Conservation (phyloP, 2,797 vertebrate genomes). For the Bradypodion ventrale region DNA sequence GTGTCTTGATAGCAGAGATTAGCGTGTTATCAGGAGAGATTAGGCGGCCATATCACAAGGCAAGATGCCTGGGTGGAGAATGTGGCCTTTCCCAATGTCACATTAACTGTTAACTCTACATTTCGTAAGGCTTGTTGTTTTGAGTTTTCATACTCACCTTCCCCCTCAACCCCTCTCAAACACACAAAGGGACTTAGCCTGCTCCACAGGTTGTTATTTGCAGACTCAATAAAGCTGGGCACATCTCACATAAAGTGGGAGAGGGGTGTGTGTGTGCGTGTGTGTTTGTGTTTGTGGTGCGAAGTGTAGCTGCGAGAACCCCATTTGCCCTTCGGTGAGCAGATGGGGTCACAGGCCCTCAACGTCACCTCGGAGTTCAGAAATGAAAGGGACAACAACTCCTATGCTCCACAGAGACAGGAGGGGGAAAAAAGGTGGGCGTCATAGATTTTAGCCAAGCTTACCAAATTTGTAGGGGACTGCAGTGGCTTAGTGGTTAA, state of each 20-base stretch:
- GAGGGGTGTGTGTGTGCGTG: not conserved
- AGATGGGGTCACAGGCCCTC: not conserved
- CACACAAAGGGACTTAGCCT: not conserved
- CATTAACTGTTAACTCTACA: not conserved
- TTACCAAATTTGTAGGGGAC: too few species aligned
- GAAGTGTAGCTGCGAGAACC: not conserved
- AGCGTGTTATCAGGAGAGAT: not conserved
- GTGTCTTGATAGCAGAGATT: conserved; percentile 10
- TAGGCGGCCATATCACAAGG: not conserved
- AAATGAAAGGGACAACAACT: not conserved
- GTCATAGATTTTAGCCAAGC: not conserved
- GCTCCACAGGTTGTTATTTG: not conserved
- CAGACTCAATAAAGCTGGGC: not conserved
- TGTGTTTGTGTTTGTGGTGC: not conserved
- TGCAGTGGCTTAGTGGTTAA: too few species aligned
- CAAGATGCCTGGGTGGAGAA: not conserved
- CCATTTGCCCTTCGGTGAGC: not conserved
- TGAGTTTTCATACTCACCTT: not conserved
- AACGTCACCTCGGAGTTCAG: not conserved
- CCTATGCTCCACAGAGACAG: conserved; percentile 37
- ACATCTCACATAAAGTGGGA: not conserved
- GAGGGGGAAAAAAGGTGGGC: not conserved
- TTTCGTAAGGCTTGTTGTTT: not conserved
- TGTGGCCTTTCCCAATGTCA: not conserved
- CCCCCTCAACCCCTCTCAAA: not conserved